Base-by-base conservation (phyloP, 1,140 invertebrate species). In the Myzus persicae region DNA sequence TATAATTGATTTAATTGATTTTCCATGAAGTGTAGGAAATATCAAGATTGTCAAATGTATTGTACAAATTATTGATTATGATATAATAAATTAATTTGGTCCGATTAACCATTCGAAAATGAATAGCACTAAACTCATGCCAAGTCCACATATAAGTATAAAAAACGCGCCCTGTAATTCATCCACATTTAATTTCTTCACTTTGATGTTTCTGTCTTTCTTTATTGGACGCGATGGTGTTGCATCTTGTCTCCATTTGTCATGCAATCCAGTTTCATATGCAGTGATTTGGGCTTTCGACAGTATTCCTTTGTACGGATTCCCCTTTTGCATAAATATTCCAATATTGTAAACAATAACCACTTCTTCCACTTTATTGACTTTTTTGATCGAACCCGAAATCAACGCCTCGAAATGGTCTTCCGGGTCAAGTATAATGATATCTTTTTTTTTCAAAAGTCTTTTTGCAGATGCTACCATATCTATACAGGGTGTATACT, bases 101-200 rank as follows among this genome's bases (percentile, higher is more conserved):
- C 82, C 24, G 31, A 89, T 38, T 1, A 59, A 59, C 8, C 51
- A n/a, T 90, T 90, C 89, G 14, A 40, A 67, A 40, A 42, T 1
- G 42, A 90, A 90, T 20, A 42, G 7, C 26, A n/a, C 38, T 31
- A 44, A 31, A 22, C 89, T 59, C 1, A 14, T n/a, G 5, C 51
- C 40, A 31, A 59, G 51, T 31, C 90, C 90, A 14, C 67, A 81
- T 14, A 46, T 40, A 7, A 91, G 11, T 38, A 93, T 85, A 31
- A 93, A 51, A 22, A 93, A 93, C 46, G 91, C 91, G 7, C 91
- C 91, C 14, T 93, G 76, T 20, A 93, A 40, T n/a, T 93, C 91
- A 48, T 93, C 38, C 2, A 84, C 24, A 26, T 6, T 84, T 11
- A 93, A 38, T 26, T 38, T 85, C 31, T 93, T 93, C 3, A 84